phyloP scores from a whole-genome alignment of 92 coral and sea anemone genomes.

The Porites evermanni region DNA sequence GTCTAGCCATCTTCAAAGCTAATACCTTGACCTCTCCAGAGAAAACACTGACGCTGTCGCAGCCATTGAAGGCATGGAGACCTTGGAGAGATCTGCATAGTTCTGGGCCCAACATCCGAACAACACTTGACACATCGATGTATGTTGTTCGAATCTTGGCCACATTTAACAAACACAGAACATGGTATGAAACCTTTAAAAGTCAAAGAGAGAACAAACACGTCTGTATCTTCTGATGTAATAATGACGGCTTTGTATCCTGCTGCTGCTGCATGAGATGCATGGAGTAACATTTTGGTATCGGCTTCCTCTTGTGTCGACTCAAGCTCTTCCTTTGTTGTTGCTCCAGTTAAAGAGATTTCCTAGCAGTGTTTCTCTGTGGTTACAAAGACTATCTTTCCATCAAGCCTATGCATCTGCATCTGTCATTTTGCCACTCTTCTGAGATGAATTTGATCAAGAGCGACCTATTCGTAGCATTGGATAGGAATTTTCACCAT shows the following conservation, averaged over 20 bases:
- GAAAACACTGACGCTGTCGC: slow-evolving; percentile 64
- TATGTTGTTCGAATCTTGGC: slow-evolving; percentile 45
- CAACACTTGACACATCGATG: slow-evolving; percentile 54
- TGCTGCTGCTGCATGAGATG: slow-evolving; percentile 59
- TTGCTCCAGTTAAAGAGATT: slow-evolving; percentile 36
- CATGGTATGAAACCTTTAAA: slow-evolving; percentile 51
- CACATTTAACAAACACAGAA: slow-evolving; percentile 55
- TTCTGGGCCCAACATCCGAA: slow-evolving; percentile 42
- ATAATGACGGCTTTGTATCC: slow-evolving; percentile 57
- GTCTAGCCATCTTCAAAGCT: slow-evolving; percentile 49
- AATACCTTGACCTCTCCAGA: slow-evolving; percentile 55
- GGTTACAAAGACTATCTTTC: slow-evolving; percentile 31
- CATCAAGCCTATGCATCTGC: slow-evolving; percentile 31
- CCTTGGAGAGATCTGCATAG: slow-evolving; percentile 66
- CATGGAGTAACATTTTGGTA: slow-evolving; percentile 59
- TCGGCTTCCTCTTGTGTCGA: slow-evolving; percentile 66
- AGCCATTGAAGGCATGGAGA: slow-evolving; percentile 69
- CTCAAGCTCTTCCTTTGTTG: slow-evolving; percentile 45
- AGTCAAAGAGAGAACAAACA: slow-evolving; percentile 47
- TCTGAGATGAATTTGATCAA: slow-evolving; percentile 51
- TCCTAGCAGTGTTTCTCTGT: slow-evolving; percentile 44
- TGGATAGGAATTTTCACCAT: slow-evolving; percentile 59
- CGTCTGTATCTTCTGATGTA: slow-evolving; percentile 59
- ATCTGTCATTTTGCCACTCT: slow-evolving; percentile 55
- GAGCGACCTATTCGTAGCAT: neutral